phyloP scores from a whole-genome alignment of 2,888 invertebrate genomes.

The Erebia palarica region DNA sequence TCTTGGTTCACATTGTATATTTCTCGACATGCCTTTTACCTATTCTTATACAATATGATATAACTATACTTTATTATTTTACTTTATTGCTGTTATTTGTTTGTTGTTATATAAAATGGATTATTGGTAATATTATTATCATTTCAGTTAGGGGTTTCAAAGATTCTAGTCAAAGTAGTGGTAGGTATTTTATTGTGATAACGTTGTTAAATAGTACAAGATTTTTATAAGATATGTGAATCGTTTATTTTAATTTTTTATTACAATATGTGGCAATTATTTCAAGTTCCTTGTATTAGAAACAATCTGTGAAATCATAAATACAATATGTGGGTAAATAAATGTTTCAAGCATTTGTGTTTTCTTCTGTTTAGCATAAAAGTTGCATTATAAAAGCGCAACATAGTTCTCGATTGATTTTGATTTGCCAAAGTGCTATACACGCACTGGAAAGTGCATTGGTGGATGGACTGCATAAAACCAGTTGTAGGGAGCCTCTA shows the following conservation, averaged over 20 bases:
- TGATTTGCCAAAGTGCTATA: too few relatives aligned
- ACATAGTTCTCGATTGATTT: neutral
- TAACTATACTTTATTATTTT: neutral
- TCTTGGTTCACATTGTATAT: neutral
- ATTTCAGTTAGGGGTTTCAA: conserved; percentile 21
- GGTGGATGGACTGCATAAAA: too few relatives aligned
- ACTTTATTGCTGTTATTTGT: neutral
- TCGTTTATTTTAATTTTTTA: conserved; percentile 24
- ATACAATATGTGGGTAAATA: conserved; percentile 37
- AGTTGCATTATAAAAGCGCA: neutral
- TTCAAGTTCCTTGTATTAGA: conserved; percentile 42
- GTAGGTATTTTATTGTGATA: conserved; percentile 43
- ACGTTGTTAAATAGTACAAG: conserved; percentile 39
- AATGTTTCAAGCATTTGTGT: conserved; percentile 33
- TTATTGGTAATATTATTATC: conserved; percentile 11
- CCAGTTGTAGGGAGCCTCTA: too few relatives aligned
- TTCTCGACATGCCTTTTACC: neutral
- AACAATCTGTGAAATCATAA: conserved; percentile 30
- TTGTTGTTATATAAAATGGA: neutral
- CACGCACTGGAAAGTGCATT: too few relatives aligned
- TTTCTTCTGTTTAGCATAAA: neutral
- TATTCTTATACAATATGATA: neutral
- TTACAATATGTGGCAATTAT: conserved; percentile 35
- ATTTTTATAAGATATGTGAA: conserved; percentile 41
- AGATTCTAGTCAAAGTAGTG: conserved; percentile 35